A percentile compares a stretch with the other conserved stretches of the same genome.
Conservation (phyloP, 2,797 vertebrate species). For the Chelmon rostratus region DNA sequence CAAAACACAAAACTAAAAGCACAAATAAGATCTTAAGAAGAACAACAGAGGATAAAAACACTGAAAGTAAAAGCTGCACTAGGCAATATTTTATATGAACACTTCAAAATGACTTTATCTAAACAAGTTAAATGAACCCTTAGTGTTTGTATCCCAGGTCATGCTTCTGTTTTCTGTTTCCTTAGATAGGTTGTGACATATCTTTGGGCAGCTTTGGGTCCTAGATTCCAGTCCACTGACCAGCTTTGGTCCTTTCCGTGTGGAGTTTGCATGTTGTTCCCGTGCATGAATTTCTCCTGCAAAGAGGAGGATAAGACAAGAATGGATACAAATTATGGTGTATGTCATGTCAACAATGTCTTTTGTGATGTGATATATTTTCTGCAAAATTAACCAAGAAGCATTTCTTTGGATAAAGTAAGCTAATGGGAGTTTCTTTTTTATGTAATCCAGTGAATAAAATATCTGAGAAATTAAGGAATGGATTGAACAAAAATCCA, state of each 20-base stretch:
- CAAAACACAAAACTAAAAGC: not conserved
- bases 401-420: not conserved
- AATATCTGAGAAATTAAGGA: too few species aligned
- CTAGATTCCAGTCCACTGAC: too few species aligned
- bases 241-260: not conserved
- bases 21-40: not conserved
- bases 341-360: not conserved
- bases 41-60: not conserved
- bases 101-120: not conserved
- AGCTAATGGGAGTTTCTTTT: not conserved
- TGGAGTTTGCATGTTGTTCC: not conserved
- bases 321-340: not conserved
- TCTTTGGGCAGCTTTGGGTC: too few species aligned
- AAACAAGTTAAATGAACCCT: not conserved
- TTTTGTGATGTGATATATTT: not conserved
- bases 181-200: not conserved
- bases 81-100: constrained; percentile 3
- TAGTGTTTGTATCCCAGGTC: not conserved
- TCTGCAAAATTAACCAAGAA: not conserved
- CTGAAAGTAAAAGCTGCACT: constrained; percentile 7
- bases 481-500: not conserved
- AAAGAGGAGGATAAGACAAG: constrained; percentile 3
- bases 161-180: not conserved
- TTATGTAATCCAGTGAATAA: not conserved
- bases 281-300: not conserved